Base-by-base conservation (phyloP, 1,140 invertebrate genomes). In the Musca domestica region DNA sequence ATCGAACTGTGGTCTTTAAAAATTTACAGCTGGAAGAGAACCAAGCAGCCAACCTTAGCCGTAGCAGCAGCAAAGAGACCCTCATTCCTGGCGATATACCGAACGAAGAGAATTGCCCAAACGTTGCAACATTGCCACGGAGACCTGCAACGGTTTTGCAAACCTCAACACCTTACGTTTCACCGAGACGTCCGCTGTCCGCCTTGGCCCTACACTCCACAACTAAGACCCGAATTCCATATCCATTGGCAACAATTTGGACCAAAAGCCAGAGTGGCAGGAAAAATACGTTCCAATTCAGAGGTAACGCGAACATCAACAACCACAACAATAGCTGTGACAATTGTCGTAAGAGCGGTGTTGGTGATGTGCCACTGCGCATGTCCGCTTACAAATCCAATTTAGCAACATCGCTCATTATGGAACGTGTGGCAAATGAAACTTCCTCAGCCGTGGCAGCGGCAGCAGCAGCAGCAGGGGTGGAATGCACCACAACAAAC, bases 301-400 rank as follows among this genome's bases (percentile, higher is more conserved):
- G 10, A 15, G 17, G 23, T 52, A 17, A 20, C 46, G 61, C 68
- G 27, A 30, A 17, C 61, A 46, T 17, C 23, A 41, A 41, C 34
- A 12, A 10, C 34, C 5, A 41, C 34, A 41, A 41, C 10, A 41
- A 25, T n/a, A 23, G 27, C 64, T 10, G 22, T 23, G n/a, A 25
- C 25, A 17, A 66, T 46, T 52, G 49, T n/a, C 64, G 23, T 41
- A 67, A 70, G 67, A 69, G 17, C 74, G 69, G 1, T 75, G 76
- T 72, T 41, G 34, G 34, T 41, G 78, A 76, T 71, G 73, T 70
- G 6, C 71, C 76, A n/a, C 56, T 79, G 77, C 77, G 77, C 20
- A 56, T 79, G 77, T 77, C 77, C 72, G 72, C 68, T 49, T 72
- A 68, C 61, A 72, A 74, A 71, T 51, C 73, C 51, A 70, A 70